A percentile compares a stretch with the other conserved stretches of the same genome.
Evolutionary conservation across 2,113 vertebrate genomes (phyloP).

Genomic region (Dasyprocta punctata): DNA sequence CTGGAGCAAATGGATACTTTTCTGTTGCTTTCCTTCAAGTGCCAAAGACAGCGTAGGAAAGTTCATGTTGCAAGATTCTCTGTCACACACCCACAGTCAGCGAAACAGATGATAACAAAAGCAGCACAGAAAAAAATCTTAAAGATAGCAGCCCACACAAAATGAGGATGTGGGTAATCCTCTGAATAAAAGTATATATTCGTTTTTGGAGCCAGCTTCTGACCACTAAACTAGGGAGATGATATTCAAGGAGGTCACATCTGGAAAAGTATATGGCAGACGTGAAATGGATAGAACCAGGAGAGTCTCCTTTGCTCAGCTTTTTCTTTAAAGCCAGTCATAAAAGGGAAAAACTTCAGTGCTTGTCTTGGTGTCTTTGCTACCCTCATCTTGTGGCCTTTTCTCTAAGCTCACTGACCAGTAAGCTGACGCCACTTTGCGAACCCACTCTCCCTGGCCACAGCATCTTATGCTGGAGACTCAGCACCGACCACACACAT

Average conservation of each 20-base stretch:
- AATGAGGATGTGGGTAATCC: neutral
- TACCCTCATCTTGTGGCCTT: neutral
- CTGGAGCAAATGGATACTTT: neutral
- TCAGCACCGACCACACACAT: fast-evolving
- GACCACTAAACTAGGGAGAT: neutral
- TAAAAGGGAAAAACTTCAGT: neutral
- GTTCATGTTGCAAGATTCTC: neutral
- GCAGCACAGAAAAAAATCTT: neutral
- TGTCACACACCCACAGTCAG: neutral
- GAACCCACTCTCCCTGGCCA: neutral
- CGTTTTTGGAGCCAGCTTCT: neutral
- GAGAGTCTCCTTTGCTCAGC: neutral
- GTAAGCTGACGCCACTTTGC: neutral
- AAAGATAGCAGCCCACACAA: neutral
- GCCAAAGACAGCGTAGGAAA: neutral
- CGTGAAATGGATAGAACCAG: neutral
- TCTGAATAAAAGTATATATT: neutral
- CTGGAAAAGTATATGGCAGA: neutral
- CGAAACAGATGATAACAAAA: neutral
- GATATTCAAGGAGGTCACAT: neutral
- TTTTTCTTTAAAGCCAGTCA: neutral
- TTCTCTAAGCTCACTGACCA: neutral
- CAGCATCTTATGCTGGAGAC: neutral
- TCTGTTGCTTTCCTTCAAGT: neutral
- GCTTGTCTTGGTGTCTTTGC: neutral